Base-by-base conservation (phyloP, 2,113 vertebrate species). In the Heteronetta atricapilla region DNA sequence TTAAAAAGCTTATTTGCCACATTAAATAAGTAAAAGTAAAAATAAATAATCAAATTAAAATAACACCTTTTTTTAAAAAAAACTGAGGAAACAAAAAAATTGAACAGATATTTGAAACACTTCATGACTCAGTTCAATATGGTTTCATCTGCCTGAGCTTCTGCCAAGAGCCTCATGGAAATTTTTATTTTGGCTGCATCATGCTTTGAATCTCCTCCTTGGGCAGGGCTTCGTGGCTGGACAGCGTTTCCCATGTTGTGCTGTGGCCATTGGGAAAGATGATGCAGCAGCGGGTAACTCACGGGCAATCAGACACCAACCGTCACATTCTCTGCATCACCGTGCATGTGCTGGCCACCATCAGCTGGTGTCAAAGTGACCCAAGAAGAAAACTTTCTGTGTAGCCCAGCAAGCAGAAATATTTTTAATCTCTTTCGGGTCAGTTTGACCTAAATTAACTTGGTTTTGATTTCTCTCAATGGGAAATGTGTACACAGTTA, bases 381-480 rank as follows among this genome's bases (percentile, higher is more conserved):
- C 92, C 66, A 59, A 75, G 36, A 86, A 38, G 58, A 93, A 88
- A 86, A 15, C 13, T 10, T 76, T 62, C 8, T 68, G 12, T 85
- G 67, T 88, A 76, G 66, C 87, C 36, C 77, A 73, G 62, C 55
- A 82, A 81, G 62, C 33, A 33, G 60, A 86, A 94, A 69, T 90
- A 74, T 15, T 82, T 86, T 86, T 46, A 6, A 64, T 80, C 44
- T 84, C 8, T 93, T 93, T 67, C 52, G 77, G 63, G 92, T 90
- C 94, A 91, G 28, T 91, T 86, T 86, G 83, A 89, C 95, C 82
- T 74, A 22, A 88, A 80, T 86, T 44, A n/a, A 64, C 81, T 81
- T 53, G 33, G 10, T 2, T 81, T 95, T 90, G 26, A 56, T 93
- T 93, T 69, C 42, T 94, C 42, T 82, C 73, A 78, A 8, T 86